Percentiles rank a stretch among this genome's conserved stretches.
These are phyloP conservation scores for Chrysaora quinquecirrha DNA, from an alignment of 30 jellyfish, hydroid and myxozoan species.

Conservation along the genomic window DNA sequence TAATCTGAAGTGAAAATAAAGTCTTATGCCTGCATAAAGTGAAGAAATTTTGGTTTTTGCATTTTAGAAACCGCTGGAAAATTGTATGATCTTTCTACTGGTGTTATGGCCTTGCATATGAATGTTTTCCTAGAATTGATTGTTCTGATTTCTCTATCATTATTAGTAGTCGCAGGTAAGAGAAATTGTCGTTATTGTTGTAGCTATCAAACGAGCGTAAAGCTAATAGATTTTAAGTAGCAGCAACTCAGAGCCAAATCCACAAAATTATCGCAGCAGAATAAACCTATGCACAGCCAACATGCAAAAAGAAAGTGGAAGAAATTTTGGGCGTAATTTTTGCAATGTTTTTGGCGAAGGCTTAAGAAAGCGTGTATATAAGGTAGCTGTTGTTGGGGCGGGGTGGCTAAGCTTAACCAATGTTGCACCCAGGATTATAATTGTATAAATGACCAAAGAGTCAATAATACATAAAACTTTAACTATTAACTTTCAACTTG, in stretches of 20 bases:
- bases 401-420: no score
- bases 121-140: constrained; percentile 2
- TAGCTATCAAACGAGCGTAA: not conserved
- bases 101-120: constrained; percentile 36
- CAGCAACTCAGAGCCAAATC: not conserved
- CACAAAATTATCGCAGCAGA: no score
- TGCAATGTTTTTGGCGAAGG: not conserved
- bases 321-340: not conserved
- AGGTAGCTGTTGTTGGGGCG: no score
- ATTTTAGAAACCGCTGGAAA: not conserved
- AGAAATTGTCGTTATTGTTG: not conserved
- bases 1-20: not conserved
- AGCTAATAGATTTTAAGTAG: not conserved
- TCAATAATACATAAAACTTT: no score
- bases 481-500: no score
- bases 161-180: constrained; percentile 77
- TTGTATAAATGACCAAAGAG: no score
- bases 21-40: not conserved
- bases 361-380: not conserved
- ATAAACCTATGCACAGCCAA: not conserved
- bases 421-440: no score
- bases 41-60: not conserved
- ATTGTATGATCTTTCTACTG: constrained; percentile 22
- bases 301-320: not conserved
- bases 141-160: constrained; percentile 15